These are phyloP conservation scores for Jaculus jaculus DNA, from an alignment of 2,113 vertebrate genomes.

Conservation along the genomic window DNA sequence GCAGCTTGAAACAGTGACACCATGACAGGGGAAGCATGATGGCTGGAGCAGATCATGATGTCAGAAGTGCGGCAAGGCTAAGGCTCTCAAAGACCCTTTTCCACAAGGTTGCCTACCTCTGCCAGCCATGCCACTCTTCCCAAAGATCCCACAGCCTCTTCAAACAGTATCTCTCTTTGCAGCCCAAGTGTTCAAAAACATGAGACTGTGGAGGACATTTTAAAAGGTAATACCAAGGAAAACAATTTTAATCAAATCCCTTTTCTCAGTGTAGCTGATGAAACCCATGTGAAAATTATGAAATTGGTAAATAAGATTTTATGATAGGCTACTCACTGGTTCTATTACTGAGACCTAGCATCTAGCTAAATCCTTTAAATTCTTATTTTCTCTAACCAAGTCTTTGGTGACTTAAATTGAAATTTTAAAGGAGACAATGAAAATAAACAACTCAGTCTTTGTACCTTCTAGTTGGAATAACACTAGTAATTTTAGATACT, in stretches of 20 bases:
- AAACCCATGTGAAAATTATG: neutral
- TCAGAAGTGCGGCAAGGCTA: neutral
- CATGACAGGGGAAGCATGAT: neutral
- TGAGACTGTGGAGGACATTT: neutral
- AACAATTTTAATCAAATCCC: neutral
- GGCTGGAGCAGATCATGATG: neutral
- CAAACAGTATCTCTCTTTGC: neutral
- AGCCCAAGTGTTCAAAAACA: neutral
- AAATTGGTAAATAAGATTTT: neutral
- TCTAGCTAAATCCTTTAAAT: neutral
- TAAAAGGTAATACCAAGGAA: neutral
- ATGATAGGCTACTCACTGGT: neutral
- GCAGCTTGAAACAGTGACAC: neutral
- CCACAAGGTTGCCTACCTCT: neutral
- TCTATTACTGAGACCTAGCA: neutral
- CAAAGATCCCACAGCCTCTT: neutral
- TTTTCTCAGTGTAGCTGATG: neutral
- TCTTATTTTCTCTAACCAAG: constrained; percentile 31
- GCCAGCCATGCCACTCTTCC: neutral
- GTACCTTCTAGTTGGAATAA: neutral
- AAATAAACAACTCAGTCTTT: constrained; percentile 3
- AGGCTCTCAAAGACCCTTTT: neutral
- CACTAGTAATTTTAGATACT: constrained; percentile 21
- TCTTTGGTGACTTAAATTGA: neutral
- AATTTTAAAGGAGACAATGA: constrained; percentile 41